Base-by-base conservation (phyloP, 2,888 invertebrate species). In the Ichneumon xanthorius region DNA sequence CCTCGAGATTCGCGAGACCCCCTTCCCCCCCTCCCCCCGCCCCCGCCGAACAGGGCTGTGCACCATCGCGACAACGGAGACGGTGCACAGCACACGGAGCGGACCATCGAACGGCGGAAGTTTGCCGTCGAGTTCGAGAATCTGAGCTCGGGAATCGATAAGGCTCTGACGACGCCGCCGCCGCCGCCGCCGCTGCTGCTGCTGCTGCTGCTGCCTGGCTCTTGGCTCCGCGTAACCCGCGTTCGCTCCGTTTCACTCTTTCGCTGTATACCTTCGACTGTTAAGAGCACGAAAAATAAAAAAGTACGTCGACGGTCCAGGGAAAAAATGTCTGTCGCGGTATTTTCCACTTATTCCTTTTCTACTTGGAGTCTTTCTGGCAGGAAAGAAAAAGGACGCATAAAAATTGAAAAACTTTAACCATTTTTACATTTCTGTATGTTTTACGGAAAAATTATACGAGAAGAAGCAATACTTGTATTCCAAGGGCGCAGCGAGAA, bases 121-220 rank as follows among this genome's bases (percentile, higher is more conserved):
- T 85, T 85, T 85, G 80, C 84, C 83, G 86, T 87, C 82, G 83
- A 87, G 86, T 88, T 88, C 86, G 86, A 85, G 85, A 88, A 88
- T 88, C 88, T 85, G 87, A 86, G 87, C 88, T 88, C 77, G 78
- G 82, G 84, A 88, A 88, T 88, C 88, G 87, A 88, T 88, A 88
- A 88, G 86, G 72, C 82, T 88, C 80, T 55, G 65, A 40, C 40
- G 40, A 40, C 40, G 81, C 80, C 50, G 40, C 78, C 40, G 67
- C 71, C 63, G 63, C 71, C 58, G 72, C 55, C 58, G 55, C 75
- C 30, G 30, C 26, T 16, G 22, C 61, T 14, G 26, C 55, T 58
- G 53, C 40, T 16, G 40, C 45, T 67, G 67, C 67, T 40, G 14
- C 37, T 45, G 63, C 63, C 37, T 61, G 61, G 82, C 71, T 77